These are phyloP conservation scores for Mobula birostris DNA, from an alignment of 2,113 vertebrate genomes.

Conservation along the genomic window DNA sequence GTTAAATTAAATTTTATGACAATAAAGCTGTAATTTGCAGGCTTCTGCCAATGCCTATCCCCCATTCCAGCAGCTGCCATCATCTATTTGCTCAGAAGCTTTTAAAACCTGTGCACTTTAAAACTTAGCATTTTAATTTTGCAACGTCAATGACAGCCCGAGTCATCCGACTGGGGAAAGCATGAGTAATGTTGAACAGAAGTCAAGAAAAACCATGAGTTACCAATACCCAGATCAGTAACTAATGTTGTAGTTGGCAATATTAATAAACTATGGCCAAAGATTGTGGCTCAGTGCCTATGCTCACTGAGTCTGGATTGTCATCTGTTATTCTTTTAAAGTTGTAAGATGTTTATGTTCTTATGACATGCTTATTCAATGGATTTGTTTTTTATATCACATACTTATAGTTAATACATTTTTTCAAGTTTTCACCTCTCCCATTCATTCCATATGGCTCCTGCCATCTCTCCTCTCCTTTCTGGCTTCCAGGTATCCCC, in stretches of 20 bases:
- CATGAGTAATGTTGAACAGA: neutral
- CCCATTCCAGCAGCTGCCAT: neutral
- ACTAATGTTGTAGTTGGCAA: neutral
- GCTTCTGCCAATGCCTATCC: neutral
- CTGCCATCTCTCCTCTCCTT: neutral
- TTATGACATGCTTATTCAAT: neutral
- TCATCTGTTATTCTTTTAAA: neutral
- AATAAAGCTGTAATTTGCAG: neutral
- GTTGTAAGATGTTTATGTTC: neutral
- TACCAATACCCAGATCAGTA: neutral
- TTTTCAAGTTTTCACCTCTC: neutral
- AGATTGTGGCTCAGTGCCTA: neutral
- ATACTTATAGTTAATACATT: neutral
- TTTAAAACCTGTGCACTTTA: neutral
- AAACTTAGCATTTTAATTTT: neutral
- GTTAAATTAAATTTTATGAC: neutral
- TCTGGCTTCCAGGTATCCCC: neutral
- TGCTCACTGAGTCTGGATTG: neutral
- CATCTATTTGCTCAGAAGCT: neutral
- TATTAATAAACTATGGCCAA: neutral
- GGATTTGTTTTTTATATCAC: neutral
- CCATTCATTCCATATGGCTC: neutral
- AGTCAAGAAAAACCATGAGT: neutral
- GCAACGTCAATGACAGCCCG: neutral
- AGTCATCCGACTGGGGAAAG: neutral